phyloP scores from a whole-genome alignment of 1,140 invertebrate species.

The Aphidius ervi region DNA sequence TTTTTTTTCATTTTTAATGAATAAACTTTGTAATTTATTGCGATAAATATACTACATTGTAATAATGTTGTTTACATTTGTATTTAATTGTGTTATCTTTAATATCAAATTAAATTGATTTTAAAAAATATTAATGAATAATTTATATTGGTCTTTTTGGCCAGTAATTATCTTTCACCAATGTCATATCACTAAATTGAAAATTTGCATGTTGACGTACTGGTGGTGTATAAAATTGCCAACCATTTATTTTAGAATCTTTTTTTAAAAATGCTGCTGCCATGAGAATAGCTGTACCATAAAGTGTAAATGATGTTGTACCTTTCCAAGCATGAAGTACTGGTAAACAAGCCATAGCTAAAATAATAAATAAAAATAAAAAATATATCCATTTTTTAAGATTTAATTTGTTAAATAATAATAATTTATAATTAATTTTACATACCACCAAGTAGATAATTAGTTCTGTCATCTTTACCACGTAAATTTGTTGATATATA shows the following conservation, averaged over 20 bases:
- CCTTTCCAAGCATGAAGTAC: slow-evolving; percentile 31
- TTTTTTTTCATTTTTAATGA: too few species aligned
- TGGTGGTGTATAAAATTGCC: slow-evolving; percentile 51
- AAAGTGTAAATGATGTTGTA: slow-evolving; percentile 29
- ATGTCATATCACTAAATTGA: slow-evolving; percentile 6
- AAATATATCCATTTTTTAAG: not conserved
- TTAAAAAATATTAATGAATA: slow-evolving; percentile 24
- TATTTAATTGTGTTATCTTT: not conserved
- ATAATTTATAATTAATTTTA: not conserved
- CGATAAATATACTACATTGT: not conserved
- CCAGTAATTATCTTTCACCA: slow-evolving; percentile 7
- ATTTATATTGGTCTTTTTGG: slow-evolving; percentile 17
- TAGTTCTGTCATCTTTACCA: slow-evolving; percentile 59
- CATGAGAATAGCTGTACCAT: slow-evolving; percentile 40
- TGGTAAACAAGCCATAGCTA: slow-evolving; percentile 24
- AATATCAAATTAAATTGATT: slow-evolving; percentile 22
- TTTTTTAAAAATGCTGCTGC: slow-evolving; percentile 59
- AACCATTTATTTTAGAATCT: slow-evolving; percentile 52
- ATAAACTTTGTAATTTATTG: too few species aligned
- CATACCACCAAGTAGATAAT: slow-evolving; percentile 41
- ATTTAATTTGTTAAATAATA: not conserved
- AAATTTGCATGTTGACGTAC: slow-evolving; percentile 19
- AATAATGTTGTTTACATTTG: slow-evolving; percentile 1
- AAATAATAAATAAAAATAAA: slow-evolving; percentile 4
- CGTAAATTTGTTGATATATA: slow-evolving; percentile 58